Evolutionary conservation across 2,113 vertebrate genomes (phyloP).

Genomic region (Pituophis catenifer): DNA sequence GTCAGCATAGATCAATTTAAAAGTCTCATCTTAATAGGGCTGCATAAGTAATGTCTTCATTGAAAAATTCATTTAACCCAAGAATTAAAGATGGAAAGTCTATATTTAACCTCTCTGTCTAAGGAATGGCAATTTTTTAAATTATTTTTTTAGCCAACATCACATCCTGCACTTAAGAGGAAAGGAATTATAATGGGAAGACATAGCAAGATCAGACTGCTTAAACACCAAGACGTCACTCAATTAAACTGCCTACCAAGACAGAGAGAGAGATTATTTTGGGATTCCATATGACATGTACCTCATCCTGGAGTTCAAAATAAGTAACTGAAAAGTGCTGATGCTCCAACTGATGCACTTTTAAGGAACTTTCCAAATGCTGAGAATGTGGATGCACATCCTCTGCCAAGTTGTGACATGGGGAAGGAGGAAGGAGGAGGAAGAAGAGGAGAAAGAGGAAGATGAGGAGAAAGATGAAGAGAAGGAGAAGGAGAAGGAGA

Average conservation of each 20-base stretch:
- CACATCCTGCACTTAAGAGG: neutral
- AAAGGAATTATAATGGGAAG: neutral
- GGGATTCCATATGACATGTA: neutral
- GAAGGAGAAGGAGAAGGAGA: neutral
- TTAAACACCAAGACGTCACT: neutral
- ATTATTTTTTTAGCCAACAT: neutral
- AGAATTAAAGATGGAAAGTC: neutral
- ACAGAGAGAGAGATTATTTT: neutral
- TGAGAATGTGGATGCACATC: neutral
- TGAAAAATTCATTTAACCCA: conserved; percentile 1
- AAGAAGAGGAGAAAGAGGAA: neutral
- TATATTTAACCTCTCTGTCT: neutral
- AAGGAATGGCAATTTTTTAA: neutral
- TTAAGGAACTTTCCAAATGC: neutral
- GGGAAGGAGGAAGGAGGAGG: neutral
- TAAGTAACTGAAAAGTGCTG: neutral
- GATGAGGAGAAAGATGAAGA: too few species aligned
- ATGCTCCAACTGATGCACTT: neutral
- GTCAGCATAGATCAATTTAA: neutral
- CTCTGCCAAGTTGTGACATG: neutral
- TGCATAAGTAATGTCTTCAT: neutral
- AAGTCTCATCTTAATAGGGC: neutral
- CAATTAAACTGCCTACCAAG: neutral
- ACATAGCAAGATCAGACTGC: neutral
- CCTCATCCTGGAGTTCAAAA: neutral